Percentiles rank a stretch among this genome's conserved stretches.
phyloP scores from a whole-genome alignment of 2,113 vertebrate genomes.

The Elephantulus edwardii region DNA sequence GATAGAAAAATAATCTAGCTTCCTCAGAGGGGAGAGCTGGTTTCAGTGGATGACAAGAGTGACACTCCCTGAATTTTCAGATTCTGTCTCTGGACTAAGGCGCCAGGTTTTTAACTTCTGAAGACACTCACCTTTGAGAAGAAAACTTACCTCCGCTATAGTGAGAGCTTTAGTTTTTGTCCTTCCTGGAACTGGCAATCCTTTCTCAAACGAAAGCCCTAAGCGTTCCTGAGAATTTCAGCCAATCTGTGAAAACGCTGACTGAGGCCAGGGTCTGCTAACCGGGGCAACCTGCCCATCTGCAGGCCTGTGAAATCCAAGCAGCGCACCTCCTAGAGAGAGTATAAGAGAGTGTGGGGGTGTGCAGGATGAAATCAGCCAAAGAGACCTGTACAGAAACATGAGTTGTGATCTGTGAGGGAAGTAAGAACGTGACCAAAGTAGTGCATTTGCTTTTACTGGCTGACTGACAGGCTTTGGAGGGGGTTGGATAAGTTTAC shows the following conservation, averaged over 20 bases:
- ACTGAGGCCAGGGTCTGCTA: not conserved
- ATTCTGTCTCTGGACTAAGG: not conserved
- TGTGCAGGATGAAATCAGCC: not conserved
- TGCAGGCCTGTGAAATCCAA: not conserved
- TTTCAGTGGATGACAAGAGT: not conserved
- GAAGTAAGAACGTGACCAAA: slow-evolving; percentile 17
- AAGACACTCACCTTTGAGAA: too few species aligned
- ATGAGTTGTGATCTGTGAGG: not conserved
- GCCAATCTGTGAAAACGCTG: not conserved
- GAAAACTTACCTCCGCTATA: not conserved
- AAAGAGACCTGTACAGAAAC: not conserved
- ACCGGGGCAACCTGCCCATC: not conserved
- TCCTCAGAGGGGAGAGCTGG: not conserved
- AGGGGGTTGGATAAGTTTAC: not conserved
- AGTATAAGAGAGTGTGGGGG: not conserved
- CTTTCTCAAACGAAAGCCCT: not conserved
- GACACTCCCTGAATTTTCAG: not conserved
- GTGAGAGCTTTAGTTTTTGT: not conserved
- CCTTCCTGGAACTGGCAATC: not conserved
- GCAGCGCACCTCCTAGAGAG: not conserved
- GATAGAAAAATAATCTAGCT: not conserved
- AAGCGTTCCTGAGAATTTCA: not conserved
- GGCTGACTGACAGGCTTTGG: slow-evolving; percentile 34
- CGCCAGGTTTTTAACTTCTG: not conserved
- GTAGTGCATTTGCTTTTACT: slow-evolving; percentile 30